These are phyloP conservation scores for Coendou prehensilis DNA, from an alignment of 2,797 vertebrate species.

Conservation along the genomic window DNA sequence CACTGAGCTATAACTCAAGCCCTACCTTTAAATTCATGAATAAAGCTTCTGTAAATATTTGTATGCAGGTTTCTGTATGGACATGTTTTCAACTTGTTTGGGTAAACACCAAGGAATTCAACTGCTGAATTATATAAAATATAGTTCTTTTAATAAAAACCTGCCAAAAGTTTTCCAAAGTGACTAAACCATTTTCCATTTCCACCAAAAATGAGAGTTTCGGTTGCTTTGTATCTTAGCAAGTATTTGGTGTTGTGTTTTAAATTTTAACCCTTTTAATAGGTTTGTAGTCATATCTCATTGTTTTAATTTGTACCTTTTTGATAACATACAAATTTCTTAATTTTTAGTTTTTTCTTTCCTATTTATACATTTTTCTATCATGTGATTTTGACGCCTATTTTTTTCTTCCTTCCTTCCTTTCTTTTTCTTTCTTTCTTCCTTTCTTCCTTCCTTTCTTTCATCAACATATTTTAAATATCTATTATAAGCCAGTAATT, in stretches of 20 bases:
- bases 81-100: neutral
- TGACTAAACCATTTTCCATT: neutral
- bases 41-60: neutral
- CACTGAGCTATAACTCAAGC: neutral
- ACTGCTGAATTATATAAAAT: neutral
- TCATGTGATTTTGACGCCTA: neutral
- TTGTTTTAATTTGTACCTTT: conserved; percentile 9
- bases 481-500: neutral
- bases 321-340: neutral
- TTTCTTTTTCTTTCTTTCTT: conserved; percentile 62
- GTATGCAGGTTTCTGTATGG: neutral
- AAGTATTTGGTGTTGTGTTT: neutral
- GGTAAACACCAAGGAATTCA: neutral
- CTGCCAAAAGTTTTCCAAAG: neutral
- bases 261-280: neutral
- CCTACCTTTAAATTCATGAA: neutral
- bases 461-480: conserved; percentile 46
- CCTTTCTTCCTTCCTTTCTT: neutral
- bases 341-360: conserved; percentile 7
- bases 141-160: conserved; percentile 24
- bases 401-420: neutral
- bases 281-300: neutral
- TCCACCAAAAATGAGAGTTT: neutral
- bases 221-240: neutral
- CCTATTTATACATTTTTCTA: conserved; percentile 23